Conservation (phyloP, 2,888 invertebrate species). For the Euzophera pinguis region DNA sequence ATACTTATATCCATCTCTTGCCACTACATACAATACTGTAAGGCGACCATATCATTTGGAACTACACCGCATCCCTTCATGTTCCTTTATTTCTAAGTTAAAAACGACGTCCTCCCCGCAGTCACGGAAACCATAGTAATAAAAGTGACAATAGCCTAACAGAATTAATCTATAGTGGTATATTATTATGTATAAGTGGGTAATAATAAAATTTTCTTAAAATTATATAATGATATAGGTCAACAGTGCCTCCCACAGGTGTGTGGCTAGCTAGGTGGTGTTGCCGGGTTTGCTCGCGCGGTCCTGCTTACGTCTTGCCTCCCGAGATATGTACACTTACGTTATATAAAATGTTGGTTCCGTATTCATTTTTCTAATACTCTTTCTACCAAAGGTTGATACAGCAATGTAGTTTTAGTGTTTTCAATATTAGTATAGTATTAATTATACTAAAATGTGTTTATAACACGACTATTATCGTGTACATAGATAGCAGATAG, state of each 20-base stretch:
- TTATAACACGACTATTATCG: too few relatives aligned
- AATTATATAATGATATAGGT: conserved; percentile 45
- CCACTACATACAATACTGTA: neutral
- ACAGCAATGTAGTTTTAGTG: neutral
- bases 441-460: too few relatives aligned
- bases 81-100: conserved; percentile 35
- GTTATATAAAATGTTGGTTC: conserved; percentile 29
- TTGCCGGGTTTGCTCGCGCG: conserved; percentile 25
- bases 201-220: conserved; percentile 44
- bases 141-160: conserved; percentile 36
- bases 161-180: conserved; percentile 36
- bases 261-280: conserved; percentile 25
- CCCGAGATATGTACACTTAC: conserved; percentile 45
- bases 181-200: conserved; percentile 32
- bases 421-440: neutral
- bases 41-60: conserved; percentile 14
- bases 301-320: conserved; percentile 17
- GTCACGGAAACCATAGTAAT: conserved; percentile 32
- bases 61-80: conserved; percentile 28
- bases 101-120: conserved; percentile 32
- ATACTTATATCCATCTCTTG: too few relatives aligned
- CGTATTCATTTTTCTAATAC: conserved; percentile 18
- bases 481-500: too few relatives aligned
- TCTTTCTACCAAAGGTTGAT: conserved; percentile 10
- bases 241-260: conserved; percentile 30